Percentiles rank a stretch among this genome's conserved stretches.
phyloP scores from a whole-genome alignment of 2,113 vertebrate genomes.

The Bubo bubo region DNA sequence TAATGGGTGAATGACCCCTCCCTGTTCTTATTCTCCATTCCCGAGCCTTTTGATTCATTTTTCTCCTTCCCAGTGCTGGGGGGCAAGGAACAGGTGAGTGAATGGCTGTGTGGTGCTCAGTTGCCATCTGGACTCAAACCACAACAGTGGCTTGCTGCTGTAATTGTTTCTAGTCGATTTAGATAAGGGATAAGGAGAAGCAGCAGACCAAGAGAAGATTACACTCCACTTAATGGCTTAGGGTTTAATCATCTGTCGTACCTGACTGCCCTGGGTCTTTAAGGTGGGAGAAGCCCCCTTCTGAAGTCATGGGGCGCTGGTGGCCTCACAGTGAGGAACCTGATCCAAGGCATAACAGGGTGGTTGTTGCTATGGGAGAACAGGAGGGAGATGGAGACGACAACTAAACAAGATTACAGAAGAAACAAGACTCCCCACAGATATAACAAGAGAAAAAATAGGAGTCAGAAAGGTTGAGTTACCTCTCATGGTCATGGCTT shows the following conservation, averaged over 20 bases:
- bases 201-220: neutral
- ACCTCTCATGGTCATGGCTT: neutral
- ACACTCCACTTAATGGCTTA: neutral
- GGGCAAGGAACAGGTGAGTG: too few species aligned
- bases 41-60: too few species aligned
- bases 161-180: neutral
- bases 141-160: neutral
- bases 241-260: neutral
- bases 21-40: too few species aligned
- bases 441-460: neutral
- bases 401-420: neutral
- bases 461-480: neutral
- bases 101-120: too few species aligned
- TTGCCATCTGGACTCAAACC: too few species aligned
- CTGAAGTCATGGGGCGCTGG: fast-evolving
- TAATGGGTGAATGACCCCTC: too few species aligned
- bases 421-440: neutral
- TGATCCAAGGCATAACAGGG: neutral
- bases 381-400: neutral
- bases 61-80: too few species aligned
- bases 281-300: neutral
- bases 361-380: neutral
- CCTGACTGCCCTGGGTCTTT: neutral
- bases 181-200: neutral
- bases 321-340: neutral